phyloP scores from a whole-genome alignment of 2,888 invertebrate genomes.

The Pterobdella sp. region DNA sequence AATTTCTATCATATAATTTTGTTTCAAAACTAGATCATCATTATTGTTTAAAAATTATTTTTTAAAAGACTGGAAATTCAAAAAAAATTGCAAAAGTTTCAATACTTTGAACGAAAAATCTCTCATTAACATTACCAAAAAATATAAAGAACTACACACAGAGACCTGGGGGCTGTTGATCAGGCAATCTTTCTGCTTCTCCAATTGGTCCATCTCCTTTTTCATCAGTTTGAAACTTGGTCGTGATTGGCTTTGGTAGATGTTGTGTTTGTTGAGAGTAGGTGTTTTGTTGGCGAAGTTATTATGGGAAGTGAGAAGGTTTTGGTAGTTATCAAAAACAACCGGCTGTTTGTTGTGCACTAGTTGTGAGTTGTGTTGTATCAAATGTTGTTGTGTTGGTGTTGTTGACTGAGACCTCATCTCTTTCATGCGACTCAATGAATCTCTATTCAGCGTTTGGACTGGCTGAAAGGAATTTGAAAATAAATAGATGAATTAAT shows the following conservation, averaged over 20 bases:
- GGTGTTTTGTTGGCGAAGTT: constrained; percentile 4
- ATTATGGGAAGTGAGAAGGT: not conserved
- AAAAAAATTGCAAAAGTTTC: no score
- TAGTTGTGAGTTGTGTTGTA: constrained; percentile 1
- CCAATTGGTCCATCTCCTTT: constrained; percentile 15
- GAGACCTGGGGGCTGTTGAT: constrained; percentile 6
- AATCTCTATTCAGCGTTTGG: not conserved
- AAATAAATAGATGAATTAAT: not conserved
- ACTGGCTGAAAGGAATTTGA: not conserved
- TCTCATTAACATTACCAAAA: no score
- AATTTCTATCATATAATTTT: no score
- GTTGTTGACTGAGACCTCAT: constrained; percentile 11
- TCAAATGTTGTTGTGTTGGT: not conserved
- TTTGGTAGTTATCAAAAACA: constrained; percentile 9
- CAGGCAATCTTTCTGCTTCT: not conserved
- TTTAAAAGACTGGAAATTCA: no score
- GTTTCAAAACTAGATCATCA: no score
- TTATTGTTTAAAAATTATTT: no score
- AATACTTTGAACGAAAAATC: no score
- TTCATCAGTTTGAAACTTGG: constrained; percentile 21
- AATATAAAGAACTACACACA: not conserved
- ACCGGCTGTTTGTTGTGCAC: constrained; percentile 7
- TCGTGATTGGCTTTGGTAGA: constrained; percentile 10
- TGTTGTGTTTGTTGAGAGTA: not conserved
- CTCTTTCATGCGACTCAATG: not conserved